Conservation (phyloP, 2,797 vertebrate genomes). For the Cephalopachus bancanus region DNA sequence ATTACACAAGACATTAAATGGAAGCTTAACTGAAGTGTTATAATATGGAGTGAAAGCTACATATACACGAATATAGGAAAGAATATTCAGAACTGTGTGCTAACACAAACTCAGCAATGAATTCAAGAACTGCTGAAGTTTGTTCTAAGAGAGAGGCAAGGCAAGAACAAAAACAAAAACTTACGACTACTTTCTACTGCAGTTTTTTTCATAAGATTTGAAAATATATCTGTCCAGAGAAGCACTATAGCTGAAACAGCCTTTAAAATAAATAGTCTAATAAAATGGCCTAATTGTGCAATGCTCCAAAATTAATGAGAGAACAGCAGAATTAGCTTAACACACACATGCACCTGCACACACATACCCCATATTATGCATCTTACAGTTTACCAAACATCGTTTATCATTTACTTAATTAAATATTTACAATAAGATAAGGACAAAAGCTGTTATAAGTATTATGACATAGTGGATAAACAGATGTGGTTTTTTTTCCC, state of each 20-base stretch:
- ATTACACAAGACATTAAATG: slow-evolving; percentile 11
- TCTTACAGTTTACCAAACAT: neutral
- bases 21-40: neutral
- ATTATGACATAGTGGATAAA: neutral
- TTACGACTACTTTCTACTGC: neutral
- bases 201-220: neutral
- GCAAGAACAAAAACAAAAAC: neutral
- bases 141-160: neutral
- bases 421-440: neutral
- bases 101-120: neutral
- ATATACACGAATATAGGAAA: neutral
- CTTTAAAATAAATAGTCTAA: neutral
- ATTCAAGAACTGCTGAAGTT: neutral
- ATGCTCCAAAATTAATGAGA: neutral
- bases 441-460: neutral
- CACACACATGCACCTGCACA: no score
- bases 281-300: neutral
- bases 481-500: neutral
- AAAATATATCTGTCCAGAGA: neutral
- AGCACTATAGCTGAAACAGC: neutral
- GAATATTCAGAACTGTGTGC: neutral
- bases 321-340: neutral
- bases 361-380: neutral
- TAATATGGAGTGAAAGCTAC: neutral
- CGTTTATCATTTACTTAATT: slow-evolving; percentile 14